Evolutionary conservation across 2,888 invertebrate genomes (phyloP).

Genomic region (Gibbula magus): DNA sequence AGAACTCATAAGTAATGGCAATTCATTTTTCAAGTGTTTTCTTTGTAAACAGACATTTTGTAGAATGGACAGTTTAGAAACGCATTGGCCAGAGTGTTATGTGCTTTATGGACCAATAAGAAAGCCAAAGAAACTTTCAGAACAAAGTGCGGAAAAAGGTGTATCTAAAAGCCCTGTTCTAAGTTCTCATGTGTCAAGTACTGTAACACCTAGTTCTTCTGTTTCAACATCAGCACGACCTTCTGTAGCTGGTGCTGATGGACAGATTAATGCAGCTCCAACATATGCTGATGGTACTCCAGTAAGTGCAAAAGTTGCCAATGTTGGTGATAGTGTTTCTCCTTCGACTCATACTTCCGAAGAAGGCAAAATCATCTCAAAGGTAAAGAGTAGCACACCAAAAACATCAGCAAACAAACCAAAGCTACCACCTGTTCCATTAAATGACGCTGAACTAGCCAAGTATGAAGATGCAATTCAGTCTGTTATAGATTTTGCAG

Average conservation of each 20-base stretch:
- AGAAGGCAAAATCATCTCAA: not conserved
- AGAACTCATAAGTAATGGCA: not conserved
- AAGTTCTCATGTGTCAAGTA: not conserved
- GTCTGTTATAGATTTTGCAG: not conserved
- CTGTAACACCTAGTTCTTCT: not conserved
- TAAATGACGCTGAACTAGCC: not conserved
- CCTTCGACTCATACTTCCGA: not conserved
- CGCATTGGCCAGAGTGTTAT: not conserved
- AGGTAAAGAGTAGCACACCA: too few species aligned
- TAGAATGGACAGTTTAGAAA: not conserved
- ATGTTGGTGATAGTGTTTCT: not conserved
- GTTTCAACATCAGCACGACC: not conserved
- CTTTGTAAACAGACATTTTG: slow-evolving; percentile 23
- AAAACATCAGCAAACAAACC: not conserved
- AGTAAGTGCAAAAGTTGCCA: not conserved
- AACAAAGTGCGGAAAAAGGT: not conserved
- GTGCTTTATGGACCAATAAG: not conserved
- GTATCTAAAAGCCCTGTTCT: too few species aligned
- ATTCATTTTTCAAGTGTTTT: slow-evolving; percentile 9
- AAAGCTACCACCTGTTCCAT: not conserved
- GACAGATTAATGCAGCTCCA: too few species aligned
- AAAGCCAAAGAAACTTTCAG: slow-evolving; percentile 2
- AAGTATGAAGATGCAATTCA: not conserved
- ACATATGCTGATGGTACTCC: not conserved
- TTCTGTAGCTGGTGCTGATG: not conserved